A percentile compares a stretch with the other conserved stretches of the same genome.
Conservation (phyloP, 2,113 vertebrate species). For the Ceyx cyanopectus region DNA sequence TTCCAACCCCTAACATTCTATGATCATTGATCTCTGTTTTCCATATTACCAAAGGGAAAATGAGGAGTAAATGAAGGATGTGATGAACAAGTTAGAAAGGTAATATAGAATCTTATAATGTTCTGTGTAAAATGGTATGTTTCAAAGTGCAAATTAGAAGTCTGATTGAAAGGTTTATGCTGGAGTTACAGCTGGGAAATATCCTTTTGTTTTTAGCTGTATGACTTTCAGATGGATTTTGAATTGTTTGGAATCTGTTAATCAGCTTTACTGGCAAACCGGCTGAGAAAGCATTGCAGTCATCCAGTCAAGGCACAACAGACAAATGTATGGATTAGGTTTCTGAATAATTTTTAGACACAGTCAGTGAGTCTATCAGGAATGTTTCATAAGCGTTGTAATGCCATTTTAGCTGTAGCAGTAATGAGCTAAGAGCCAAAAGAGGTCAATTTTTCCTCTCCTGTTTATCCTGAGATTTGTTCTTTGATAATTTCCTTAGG, state of each 20-base stretch:
- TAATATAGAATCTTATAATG: not conserved
- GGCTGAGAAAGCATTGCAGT: constrained; percentile 51
- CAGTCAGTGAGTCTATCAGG: not conserved
- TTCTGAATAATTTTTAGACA: constrained; percentile 40
- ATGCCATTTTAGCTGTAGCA: not conserved
- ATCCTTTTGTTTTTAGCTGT: not conserved
- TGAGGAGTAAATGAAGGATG: not conserved
- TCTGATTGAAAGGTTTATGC: not conserved
- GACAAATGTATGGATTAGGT: constrained; percentile 11
- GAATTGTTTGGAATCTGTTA: constrained; percentile 43
- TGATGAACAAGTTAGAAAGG: not conserved
- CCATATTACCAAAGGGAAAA: not conserved
- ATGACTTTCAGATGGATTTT: constrained; percentile 25
- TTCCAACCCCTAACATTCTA: no score
- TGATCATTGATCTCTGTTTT: not conserved
- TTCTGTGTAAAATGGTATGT: not conserved
- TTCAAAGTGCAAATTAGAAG: not conserved
- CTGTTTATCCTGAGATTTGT: not conserved
- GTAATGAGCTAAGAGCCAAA: constrained; percentile 4
- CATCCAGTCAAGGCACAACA: not conserved
- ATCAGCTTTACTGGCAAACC: constrained; percentile 50
- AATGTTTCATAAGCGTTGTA: not conserved
- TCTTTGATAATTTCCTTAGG: not conserved
- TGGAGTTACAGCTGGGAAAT: not conserved
- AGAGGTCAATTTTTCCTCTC: not conserved